Conservation (phyloP, 2,888 invertebrate species). For the Sarcophaga caerulescens region DNA sequence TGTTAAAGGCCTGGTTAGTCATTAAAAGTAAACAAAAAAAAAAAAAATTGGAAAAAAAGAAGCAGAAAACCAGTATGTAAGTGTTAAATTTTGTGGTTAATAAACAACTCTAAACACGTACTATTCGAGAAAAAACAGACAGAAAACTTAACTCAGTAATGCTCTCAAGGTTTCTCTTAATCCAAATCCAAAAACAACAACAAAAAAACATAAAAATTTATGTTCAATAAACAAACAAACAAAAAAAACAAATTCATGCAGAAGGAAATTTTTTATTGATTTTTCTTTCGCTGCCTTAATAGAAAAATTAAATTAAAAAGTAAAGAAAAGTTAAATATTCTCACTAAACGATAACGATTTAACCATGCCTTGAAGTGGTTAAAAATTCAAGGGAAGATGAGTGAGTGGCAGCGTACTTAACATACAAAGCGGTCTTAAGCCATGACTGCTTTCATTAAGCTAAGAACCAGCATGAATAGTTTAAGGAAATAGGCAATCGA, state of each 20-base stretch:
- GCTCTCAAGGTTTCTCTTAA: conserved; percentile 56
- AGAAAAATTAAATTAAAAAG: too few relatives aligned
- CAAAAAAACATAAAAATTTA: neutral
- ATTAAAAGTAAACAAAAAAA: conserved; percentile 44
- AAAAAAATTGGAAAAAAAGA: neutral
- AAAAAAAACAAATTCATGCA: neutral
- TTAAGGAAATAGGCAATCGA: too few relatives aligned
- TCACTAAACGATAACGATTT: too few relatives aligned
- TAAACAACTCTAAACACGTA: conserved; percentile 65
- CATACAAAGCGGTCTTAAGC: too few relatives aligned
- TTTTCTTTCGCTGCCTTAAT: too few relatives aligned
- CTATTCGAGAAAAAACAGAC: conserved; percentile 30
- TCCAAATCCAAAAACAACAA: neutral
- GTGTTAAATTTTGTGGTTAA: conserved; percentile 67
- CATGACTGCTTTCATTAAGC: too few relatives aligned
- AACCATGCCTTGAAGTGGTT: too few relatives aligned
- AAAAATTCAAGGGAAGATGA: too few relatives aligned
- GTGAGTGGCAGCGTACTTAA: too few relatives aligned
- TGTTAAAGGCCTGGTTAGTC: conserved; percentile 63
- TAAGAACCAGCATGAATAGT: too few relatives aligned
- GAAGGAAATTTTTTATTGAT: neutral
- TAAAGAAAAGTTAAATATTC: too few relatives aligned
- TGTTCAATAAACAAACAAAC: neutral
- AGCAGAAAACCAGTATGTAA: conserved; percentile 9
- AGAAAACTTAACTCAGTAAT: conserved; percentile 53